Conservation (phyloP, 2,113 vertebrate genomes). For the Scomber colias region DNA sequence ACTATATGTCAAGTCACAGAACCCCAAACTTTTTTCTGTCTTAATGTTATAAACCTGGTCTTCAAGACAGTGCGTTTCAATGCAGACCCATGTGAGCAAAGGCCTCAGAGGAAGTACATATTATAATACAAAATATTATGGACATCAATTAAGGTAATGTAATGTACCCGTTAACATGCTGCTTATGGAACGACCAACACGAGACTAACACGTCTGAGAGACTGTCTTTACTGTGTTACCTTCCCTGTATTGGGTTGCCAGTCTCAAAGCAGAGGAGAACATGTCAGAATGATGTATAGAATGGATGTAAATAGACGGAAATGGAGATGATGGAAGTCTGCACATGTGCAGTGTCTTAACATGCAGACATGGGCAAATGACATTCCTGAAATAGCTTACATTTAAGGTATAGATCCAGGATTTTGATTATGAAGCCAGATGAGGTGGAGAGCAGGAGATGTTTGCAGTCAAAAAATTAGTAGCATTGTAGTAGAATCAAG, state of each 20-base stretch:
- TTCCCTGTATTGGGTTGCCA: not conserved
- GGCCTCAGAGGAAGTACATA: not conserved
- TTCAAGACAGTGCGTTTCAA: not conserved
- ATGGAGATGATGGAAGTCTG: constrained; percentile 17
- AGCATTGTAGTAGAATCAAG: not conserved
- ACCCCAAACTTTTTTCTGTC: no score
- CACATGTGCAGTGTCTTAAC: not conserved
- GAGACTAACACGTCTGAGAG: constrained; percentile 5
- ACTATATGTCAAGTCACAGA: no score
- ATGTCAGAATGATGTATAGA: constrained; percentile 54
- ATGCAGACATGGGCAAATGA: not conserved
- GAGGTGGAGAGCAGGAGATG: not conserved
- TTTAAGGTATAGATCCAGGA: not conserved
- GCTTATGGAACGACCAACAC: not conserved
- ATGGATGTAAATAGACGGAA: constrained; percentile 64
- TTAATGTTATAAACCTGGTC: not conserved
- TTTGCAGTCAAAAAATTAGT: not conserved
- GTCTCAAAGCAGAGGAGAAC: constrained; percentile 10
- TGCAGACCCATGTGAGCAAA: not conserved
- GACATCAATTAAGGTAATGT: not conserved
- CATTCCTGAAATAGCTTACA: constrained; percentile 30
- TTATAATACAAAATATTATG: not conserved
- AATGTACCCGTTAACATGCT: not conserved
- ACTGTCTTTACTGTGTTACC: not conserved
- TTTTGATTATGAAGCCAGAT: not conserved